phyloP scores from a whole-genome alignment of 2,888 invertebrate species.

The Drosophila peninsularis region DNA sequence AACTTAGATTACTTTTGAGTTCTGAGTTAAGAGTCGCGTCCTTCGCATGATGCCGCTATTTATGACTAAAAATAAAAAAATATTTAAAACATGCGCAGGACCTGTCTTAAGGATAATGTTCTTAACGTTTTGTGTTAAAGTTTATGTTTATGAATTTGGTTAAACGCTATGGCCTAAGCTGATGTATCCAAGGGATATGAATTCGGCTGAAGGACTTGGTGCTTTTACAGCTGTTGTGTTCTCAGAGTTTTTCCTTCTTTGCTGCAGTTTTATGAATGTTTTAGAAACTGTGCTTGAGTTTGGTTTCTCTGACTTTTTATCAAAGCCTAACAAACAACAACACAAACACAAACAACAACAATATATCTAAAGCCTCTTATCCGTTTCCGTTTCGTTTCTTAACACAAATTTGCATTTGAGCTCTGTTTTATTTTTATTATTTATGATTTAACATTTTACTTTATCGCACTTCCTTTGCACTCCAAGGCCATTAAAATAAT shows the following conservation, averaged over 20 bases:
- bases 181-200: not conserved
- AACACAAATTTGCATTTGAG: slow-evolving; percentile 38
- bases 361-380: slow-evolving; percentile 24
- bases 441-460: not conserved
- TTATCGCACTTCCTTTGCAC: slow-evolving; percentile 42
- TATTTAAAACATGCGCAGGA: slow-evolving; percentile 32
- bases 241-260: slow-evolving; percentile 15
- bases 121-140: slow-evolving; percentile 16
- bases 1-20: slow-evolving; percentile 16
- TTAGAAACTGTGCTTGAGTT: slow-evolving; percentile 38
- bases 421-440: slow-evolving; percentile 18
- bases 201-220: slow-evolving; percentile 10
- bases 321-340: slow-evolving; percentile 42
- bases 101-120: slow-evolving; percentile 7
- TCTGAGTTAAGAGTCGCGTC: slow-evolving; percentile 14
- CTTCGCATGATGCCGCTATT: slow-evolving; percentile 20
- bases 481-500: slow-evolving; percentile 34
- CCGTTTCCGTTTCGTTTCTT: slow-evolving; percentile 39
- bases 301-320: slow-evolving; percentile 9
- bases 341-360: slow-evolving; percentile 29
- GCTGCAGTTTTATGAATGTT: slow-evolving; percentile 43
- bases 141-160: slow-evolving; percentile 5
- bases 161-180: not conserved
- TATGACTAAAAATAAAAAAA: slow-evolving; percentile 7
- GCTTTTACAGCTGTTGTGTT: slow-evolving; percentile 28